Evolutionary conservation across 2,888 invertebrate genomes (phyloP), one percentile per base, ranked within the genome.

Genomic region (Mycalesis mineus): DNA sequence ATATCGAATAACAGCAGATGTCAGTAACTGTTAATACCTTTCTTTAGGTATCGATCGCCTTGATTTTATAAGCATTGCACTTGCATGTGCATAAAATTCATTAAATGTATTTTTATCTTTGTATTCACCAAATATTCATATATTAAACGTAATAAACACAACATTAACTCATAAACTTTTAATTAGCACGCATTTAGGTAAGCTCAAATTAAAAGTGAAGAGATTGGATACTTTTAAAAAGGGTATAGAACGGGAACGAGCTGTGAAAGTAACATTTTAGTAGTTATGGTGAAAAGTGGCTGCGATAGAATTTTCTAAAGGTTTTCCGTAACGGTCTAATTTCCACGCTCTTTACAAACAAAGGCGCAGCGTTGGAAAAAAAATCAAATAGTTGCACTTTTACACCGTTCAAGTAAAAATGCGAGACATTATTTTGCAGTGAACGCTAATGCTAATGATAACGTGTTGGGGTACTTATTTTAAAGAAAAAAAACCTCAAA

Each of bases 351-450:
- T 63, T 64, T 57, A 44, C 60, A 63, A 66, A 68, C 64, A 66
- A 64, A 63, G 45, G 57, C 56, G 15, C 8, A 17, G 42, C 17
- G 31, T 29, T 41, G 9, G 33, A 53, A 61, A 60, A 62, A 58
- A 65, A 61, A 64, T 60, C 63, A 65, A 68, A 65, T 66, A 63
- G 65, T 64, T 62, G 63, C 61, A 59, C 55, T 63, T 65, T 66
- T 53, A 54, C 55, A 45, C 49, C 59, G 53, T 57, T 53, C 47
- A 42, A 57, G 53, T 57, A 47, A 59, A 56, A 40, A 57, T 55
- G 55, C 45, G 53, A 44, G 50, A 60, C 57, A 58, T 62, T 62
- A 53, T 55, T 49, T 53, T 47, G 33, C 33, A 45, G 37, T 51
- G 14, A 33, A 52, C 33, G 33, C 52, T 37, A 49, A 52, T 42